Evolutionary conservation across 1,140 invertebrate genomes (phyloP).

Genomic region (Calephelis virginiensis): DNA sequence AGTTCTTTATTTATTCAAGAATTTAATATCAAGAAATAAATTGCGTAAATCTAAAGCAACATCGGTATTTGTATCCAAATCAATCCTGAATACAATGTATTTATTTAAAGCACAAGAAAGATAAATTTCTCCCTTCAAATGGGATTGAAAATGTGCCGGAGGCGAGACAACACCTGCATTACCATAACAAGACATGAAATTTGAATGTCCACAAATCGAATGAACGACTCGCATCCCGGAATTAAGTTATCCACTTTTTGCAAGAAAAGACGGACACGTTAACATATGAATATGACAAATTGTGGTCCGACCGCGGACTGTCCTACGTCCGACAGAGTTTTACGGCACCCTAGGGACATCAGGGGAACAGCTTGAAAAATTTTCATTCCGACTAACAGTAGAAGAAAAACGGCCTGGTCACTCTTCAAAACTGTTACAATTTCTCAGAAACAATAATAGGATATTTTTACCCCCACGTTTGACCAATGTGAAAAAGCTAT

Average conservation of each 20-base stretch:
- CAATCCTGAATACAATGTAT: not conserved
- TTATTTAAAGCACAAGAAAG: constrained; percentile 11
- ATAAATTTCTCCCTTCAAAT: constrained; percentile 31
- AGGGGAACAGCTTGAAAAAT: constrained; percentile 71
- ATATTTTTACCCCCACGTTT: constrained; percentile 58
- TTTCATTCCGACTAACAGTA: constrained; percentile 67
- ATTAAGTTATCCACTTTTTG: constrained; percentile 77
- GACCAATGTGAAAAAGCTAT: constrained; percentile 71
- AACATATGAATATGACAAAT: constrained; percentile 79
- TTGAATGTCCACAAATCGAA: constrained; percentile 75
- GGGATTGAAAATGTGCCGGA: constrained; percentile 40
- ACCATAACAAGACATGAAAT: constrained; percentile 76
- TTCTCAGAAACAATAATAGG: constrained; percentile 77
- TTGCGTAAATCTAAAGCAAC: too few species aligned
- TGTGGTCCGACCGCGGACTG: constrained; percentile 60
- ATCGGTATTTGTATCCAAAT: too few species aligned
- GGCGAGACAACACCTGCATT: constrained; percentile 70
- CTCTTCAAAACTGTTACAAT: constrained; percentile 77
- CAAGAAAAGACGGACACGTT: constrained; percentile 75
- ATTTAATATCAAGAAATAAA: too few species aligned
- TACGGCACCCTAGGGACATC: constrained; percentile 65
- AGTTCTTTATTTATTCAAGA: too few species aligned
- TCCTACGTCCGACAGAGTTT: constrained; percentile 59
- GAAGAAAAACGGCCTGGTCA: constrained; percentile 74
- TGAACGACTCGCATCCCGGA: constrained; percentile 53